Conservation (phyloP, 2,797 vertebrate genomes). For the Acropternis orthonyx region DNA sequence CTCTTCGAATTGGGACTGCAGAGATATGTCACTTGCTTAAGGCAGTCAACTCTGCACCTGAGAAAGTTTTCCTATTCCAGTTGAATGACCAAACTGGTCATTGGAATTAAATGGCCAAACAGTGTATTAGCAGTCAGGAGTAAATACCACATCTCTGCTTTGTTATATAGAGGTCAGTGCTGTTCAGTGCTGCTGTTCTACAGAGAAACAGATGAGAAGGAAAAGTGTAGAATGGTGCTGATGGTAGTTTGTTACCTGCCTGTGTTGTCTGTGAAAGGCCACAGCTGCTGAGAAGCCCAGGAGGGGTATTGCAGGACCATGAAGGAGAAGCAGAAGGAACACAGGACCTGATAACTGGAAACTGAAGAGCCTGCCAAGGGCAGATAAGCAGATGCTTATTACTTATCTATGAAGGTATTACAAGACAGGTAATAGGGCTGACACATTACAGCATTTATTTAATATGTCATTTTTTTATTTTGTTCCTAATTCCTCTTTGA, state of each 20-base stretch:
- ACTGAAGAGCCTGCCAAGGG: neutral
- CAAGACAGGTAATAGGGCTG: neutral
- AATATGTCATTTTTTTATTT: neutral
- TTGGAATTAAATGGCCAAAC: neutral
- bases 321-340: neutral
- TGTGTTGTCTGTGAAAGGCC: neutral
- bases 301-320: neutral
- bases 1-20: neutral
- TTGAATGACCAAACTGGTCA: neutral
- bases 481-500: neutral
- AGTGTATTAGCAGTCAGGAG: neutral
- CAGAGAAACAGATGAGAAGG: neutral
- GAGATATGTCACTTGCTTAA: neutral
- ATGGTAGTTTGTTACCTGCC: neutral
- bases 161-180: neutral
- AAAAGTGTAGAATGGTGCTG: neutral
- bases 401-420: neutral
- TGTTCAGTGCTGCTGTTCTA: neutral
- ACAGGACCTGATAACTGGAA: neutral
- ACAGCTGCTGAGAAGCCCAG: rapidly evolving
- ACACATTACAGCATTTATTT: neutral
- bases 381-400: slow-evolving; percentile 16
- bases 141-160: neutral
- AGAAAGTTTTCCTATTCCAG: neutral
- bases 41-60: neutral